Base-by-base conservation (phyloP, 2,113 vertebrate genomes). In the Gasterosteus aculeatus region DNA sequence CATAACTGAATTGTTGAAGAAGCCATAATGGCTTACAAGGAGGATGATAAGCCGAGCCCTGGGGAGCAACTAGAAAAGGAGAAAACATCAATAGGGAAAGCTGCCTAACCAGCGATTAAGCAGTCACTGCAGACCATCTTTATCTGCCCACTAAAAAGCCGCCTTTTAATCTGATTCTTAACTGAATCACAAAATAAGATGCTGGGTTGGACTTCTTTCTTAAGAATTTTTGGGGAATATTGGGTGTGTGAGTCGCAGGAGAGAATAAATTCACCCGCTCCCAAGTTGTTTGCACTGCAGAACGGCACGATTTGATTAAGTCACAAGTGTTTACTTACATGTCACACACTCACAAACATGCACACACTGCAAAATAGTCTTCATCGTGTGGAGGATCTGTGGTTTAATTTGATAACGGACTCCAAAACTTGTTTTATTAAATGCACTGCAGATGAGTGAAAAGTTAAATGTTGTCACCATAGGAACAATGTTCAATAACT, bases 191-290 rank as follows among this genome's bases (percentile, higher is more conserved):
- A 49, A 61, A 31, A 44, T 39, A 39, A 46, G 46, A 72, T 51
- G 26, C 38, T 54, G 38, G 10, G 39, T 16, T 65, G 33, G 19
- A 57, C 9, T 35, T 49, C 49, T 16, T n/a, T 2, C 4, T 22
- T 33, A 4, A 33, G 33, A 26, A 26, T 26, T 26, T 26, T 26
- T 26, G 22, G 22, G 22, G 22, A 26, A 26, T 26, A 26, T 26
- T 26, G 82, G 81, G 80, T 69, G 51, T 62, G 70, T 67, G 65
- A 46, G 71, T 81, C 74, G 86, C 83, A 64, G 44, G 69, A 84
- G 79, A 84, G 68, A 79, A 75, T 80, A 70, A 60, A 86, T 78
- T 78, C 76, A 78, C 78, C 67, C 81, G 67, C 78, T 77, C 78
- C 54, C 44, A 77, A 47, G 53, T 76, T 78, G 84, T 68, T 73